phyloP scores from a whole-genome alignment of 2,797 vertebrate species.

The Numenius phaeopus region DNA sequence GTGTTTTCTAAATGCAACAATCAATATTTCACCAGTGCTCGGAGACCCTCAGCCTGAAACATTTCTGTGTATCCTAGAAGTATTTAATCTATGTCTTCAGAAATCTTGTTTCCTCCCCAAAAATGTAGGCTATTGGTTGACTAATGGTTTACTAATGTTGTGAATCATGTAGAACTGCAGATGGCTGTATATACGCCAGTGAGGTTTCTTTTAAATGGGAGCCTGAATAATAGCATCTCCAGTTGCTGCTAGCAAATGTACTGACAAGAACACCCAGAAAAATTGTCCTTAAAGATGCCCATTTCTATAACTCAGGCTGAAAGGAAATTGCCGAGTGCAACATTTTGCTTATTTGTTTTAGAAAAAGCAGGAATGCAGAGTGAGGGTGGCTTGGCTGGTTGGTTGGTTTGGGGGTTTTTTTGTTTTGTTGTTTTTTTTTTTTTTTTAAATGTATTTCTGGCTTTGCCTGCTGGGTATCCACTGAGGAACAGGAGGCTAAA shows the following conservation, averaged over 20 bases:
- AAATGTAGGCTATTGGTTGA: background rate
- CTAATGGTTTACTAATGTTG: constrained; percentile 7
- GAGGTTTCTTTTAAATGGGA: constrained; percentile 18
- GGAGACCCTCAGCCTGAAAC: background rate
- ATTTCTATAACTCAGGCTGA: background rate
- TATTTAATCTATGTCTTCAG: background rate
- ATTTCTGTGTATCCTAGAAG: background rate
- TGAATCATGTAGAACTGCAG: constrained; percentile 24
- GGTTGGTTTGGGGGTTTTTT: background rate
- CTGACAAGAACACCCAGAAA: constrained; percentile 3
- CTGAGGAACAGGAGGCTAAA: background rate
- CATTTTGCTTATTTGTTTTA: background rate
- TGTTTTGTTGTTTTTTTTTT: background rate
- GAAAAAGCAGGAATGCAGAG: background rate
- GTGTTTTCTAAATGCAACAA: background rate
- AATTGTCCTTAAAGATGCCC: background rate
- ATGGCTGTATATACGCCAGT: background rate
- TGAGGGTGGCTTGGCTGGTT: background rate
- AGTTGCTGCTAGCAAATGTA: background rate
- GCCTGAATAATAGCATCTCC: constrained; percentile 27
- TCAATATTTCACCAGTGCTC: constrained; percentile 17
- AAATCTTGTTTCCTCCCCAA: background rate
- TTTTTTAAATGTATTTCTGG: background rate
- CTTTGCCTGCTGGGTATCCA: background rate
- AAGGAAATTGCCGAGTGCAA: background rate